A percentile compares a stretch with the other conserved stretches of the same genome.
Evolutionary conservation across 2,797 vertebrate species (phyloP).

Genomic region (Paramormyrops hopkinsi): DNA sequence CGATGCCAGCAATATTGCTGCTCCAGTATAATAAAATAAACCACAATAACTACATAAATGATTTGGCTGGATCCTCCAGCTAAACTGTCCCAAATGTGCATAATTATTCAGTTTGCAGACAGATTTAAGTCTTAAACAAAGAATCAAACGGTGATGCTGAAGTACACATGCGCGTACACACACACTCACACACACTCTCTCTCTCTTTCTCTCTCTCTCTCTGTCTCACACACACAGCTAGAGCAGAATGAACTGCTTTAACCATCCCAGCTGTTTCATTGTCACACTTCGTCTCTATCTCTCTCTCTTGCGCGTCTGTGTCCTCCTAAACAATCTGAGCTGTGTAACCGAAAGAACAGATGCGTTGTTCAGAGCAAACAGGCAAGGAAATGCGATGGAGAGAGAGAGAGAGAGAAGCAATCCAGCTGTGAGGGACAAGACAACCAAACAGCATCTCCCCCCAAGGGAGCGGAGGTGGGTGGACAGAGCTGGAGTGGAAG

Average conservation of each 20-base stretch:
- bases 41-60: background rate
- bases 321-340: constrained; percentile 69
- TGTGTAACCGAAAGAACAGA: constrained; percentile 64
- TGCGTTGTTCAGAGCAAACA: constrained; percentile 67
- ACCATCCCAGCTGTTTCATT: constrained; percentile 72
- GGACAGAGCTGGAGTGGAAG: background rate
- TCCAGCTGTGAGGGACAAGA: constrained; percentile 71
- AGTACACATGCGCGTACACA: background rate
- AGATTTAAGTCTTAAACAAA: background rate
- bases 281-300: constrained; percentile 55
- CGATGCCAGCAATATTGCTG: background rate
- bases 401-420: constrained; percentile 55
- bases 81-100: background rate
- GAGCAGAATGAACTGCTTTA: constrained; percentile 62
- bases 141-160: background rate
- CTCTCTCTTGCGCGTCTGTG: constrained; percentile 49
- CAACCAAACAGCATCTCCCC: constrained; percentile 73
- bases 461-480: constrained; percentile 39
- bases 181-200: background rate
- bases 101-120: background rate
- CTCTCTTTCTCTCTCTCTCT: background rate
- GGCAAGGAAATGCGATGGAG: constrained; percentile 52
- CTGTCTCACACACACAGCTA: constrained; percentile 36
- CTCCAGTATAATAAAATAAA: background rate
- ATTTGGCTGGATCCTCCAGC: background rate